Evolutionary conservation across 2,888 invertebrate species (phyloP), one percentile per base, ranked within the genome.

Genomic region (Laspeyria flexula): DNA sequence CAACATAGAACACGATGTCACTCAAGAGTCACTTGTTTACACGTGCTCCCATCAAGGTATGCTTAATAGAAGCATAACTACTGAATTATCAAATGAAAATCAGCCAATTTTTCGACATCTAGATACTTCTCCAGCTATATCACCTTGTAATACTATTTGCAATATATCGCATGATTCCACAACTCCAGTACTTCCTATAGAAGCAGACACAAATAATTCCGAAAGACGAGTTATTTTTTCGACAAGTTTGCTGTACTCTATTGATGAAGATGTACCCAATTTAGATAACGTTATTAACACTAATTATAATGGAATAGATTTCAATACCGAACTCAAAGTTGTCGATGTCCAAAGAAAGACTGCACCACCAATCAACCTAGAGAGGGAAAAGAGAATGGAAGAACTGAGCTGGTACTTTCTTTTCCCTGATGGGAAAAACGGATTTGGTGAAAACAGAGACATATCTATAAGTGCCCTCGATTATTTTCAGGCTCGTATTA

Each of bases 321-420:
- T 3, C 21, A 21, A 21, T 21, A 21, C 2, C 5, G 21, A 21
- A 5, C 2, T 21, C 3, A 21, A 5, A 21, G 2, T 21, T 3
- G 21, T 5, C 5, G 21, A 21, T 2, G 43, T 57, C 3, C 15
- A 27, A 18, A 46, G 38, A 6, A 53, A 53, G 49, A 54, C 49
- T 1, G 54, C 41, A 15, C 43, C 54, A 1, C 47, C 46, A 0
- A 38, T 57, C 7, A 44, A 54, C 47, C 15, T 54, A 11, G 50
- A 57, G 1, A 46, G 54, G 10, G 46, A 54, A 10, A 40, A 49
- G 1, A 39, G 49, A 9, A 33, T 42, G 18, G 50, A 57, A 4
- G 46, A 69, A 38, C 31, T 70, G 4, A 23, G 30, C 41, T 66
- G 67, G 73, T 73, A 66, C 52, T 58, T 51, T 52, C 44, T 67